Percentiles rank a stretch among this genome's conserved stretches.
These are phyloP conservation scores for Beaufortia kweichowensis DNA, from an alignment of 2,113 vertebrate species.

Conservation along the genomic window DNA sequence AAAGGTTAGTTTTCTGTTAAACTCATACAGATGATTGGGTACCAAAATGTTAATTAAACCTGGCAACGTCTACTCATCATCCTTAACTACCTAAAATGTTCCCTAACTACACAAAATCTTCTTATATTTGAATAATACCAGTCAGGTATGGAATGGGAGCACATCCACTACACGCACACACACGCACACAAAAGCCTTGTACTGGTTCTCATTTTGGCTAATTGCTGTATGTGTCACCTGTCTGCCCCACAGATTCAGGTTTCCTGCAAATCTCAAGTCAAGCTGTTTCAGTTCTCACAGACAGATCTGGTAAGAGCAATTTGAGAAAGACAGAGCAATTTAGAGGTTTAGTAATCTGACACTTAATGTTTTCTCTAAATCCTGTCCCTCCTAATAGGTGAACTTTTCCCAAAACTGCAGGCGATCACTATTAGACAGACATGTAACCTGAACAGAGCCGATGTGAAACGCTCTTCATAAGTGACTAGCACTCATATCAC, in stretches of 20 bases:
- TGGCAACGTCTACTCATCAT: neutral
- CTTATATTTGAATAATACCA: neutral
- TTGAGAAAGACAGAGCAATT: neutral
- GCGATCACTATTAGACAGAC: neutral
- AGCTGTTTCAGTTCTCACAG: constrained; percentile 7
- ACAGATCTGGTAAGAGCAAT: neutral
- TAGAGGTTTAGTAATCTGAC: constrained; percentile 29
- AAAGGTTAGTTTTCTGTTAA: too few relatives aligned
- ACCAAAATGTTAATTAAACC: neutral
- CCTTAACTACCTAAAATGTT: neutral
- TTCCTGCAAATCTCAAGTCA: constrained; percentile 7
- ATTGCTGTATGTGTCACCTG: constrained; percentile 20
- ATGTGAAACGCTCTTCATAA: too few relatives aligned
- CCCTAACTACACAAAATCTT: constrained; percentile 7
- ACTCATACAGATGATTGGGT: neutral
- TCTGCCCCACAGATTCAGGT: constrained; percentile 29
- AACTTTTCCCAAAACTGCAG: neutral
- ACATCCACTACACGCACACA: constrained; percentile 19
- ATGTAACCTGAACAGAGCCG: neutral
- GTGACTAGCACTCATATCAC: too few relatives aligned
- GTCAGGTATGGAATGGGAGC: neutral
- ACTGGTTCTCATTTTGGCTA: constrained; percentile 16
- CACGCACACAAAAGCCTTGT: neutral
- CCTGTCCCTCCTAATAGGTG: neutral
- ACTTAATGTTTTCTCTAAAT: constrained; percentile 6